phyloP scores from a whole-genome alignment of 2,888 invertebrate genomes.

The Cephus runcator region DNA sequence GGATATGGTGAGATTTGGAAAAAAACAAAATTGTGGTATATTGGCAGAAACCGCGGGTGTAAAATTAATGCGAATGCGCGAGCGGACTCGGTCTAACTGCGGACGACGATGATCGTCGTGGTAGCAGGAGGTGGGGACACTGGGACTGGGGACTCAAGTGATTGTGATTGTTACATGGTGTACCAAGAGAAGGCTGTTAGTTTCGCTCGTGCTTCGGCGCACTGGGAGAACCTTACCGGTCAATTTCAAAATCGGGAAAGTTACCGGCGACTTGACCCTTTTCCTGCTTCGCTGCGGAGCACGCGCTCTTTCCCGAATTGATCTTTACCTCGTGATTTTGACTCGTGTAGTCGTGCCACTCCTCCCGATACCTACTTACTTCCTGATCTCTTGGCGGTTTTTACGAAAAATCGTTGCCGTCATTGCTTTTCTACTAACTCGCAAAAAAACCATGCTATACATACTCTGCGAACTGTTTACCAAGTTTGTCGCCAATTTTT shows the following conservation, averaged over 20 bases:
- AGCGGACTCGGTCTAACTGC: slow-evolving; percentile 64
- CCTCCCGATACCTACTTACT: background rate
- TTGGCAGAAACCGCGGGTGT: slow-evolving; percentile 27
- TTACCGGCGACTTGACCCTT: slow-evolving; percentile 23
- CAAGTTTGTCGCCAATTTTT: background rate
- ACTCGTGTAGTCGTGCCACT: background rate
- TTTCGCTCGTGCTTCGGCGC: slow-evolving; percentile 4
- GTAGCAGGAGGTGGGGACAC: slow-evolving; percentile 37
- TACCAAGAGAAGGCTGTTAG: slow-evolving; percentile 26
- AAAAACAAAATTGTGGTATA: background rate
- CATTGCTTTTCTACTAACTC: background rate
- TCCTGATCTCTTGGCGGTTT: background rate
- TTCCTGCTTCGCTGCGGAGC: slow-evolving; percentile 8
- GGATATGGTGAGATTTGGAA: background rate
- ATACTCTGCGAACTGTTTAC: background rate
- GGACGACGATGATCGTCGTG: slow-evolving; percentile 53
- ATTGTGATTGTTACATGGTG: slow-evolving; percentile 20
- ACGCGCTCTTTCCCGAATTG: background rate
- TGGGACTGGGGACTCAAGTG: slow-evolving; percentile 39
- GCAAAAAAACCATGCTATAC: background rate
- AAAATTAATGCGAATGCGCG: slow-evolving; percentile 62
- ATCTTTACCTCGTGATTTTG: background rate
- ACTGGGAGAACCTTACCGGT: slow-evolving; percentile 14
- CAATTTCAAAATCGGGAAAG: slow-evolving; percentile 47
- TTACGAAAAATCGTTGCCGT: background rate